phyloP scores from a whole-genome alignment of 2,797 vertebrate species.

The Sciaenops ocellatus region DNA sequence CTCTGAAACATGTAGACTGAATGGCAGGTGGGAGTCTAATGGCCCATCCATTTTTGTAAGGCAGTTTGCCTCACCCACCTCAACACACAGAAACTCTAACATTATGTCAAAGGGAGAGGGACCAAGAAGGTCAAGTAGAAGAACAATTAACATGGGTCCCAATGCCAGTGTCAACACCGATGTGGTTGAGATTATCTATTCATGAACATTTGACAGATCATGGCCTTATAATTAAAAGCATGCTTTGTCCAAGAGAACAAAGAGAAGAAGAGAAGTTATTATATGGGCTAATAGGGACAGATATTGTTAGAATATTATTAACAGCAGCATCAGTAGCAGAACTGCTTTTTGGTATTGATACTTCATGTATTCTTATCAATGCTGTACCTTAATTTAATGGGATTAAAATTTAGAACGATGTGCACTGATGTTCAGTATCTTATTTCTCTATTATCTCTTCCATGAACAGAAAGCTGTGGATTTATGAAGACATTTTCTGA shows the following conservation, averaged over 20 bases:
- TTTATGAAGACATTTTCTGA: not conserved
- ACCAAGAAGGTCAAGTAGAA: conserved; percentile 5
- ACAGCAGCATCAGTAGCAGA: not conserved
- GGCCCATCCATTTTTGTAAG: conserved; percentile 16
- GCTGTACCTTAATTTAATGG: not conserved
- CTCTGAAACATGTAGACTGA: not conserved
- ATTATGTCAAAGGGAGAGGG: not conserved
- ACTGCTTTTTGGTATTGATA: not conserved
- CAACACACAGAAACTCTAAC: not conserved
- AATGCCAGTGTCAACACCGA: not conserved
- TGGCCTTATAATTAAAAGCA: not conserved
- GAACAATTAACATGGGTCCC: conserved; percentile 1
- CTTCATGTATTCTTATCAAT: not conserved
- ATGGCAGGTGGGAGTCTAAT: conserved; percentile 37
- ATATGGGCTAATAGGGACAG: not conserved
- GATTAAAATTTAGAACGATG: not conserved
- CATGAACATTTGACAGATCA: not conserved
- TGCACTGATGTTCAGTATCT: not conserved
- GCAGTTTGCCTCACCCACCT: not conserved
- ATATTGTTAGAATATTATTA: not conserved
- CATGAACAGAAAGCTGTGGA: not conserved
- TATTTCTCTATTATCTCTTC: not conserved
- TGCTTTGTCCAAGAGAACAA: not conserved
- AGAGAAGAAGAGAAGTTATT: not conserved
- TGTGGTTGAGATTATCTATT: not conserved